Percentiles rank a stretch among this genome's conserved stretches.
Conservation (phyloP, 2,888 invertebrate genomes). For the Meandrusa payeni region DNA sequence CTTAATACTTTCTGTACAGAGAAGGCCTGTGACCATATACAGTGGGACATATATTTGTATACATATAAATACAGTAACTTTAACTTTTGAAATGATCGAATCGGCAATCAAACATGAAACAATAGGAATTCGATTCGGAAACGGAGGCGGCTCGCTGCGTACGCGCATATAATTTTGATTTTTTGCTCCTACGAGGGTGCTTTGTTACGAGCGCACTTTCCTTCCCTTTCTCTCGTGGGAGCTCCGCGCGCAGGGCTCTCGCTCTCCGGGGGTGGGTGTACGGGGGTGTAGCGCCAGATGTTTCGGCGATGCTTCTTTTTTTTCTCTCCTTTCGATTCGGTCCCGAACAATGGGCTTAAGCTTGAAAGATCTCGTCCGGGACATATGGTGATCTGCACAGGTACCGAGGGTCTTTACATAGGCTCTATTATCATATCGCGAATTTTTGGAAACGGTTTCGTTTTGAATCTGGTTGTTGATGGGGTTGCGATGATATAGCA, state of each 20-base stretch:
- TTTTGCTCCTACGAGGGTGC: slow-evolving; percentile 42
- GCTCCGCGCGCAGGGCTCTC: slow-evolving; percentile 33
- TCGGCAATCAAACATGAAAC: slow-evolving; percentile 23
- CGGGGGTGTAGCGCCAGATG: slow-evolving; percentile 59
- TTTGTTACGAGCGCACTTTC: slow-evolving; percentile 27
- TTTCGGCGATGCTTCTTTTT: slow-evolving; percentile 42
- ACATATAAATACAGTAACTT: no score
- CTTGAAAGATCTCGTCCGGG: slow-evolving; percentile 31
- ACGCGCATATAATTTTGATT: slow-evolving; percentile 47
- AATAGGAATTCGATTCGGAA: slow-evolving; percentile 45
- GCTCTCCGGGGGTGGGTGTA: slow-evolving; percentile 43
- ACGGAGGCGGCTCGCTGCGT: slow-evolving; percentile 49
- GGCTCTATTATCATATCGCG: slow-evolving; percentile 29
- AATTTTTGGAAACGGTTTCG: slow-evolving; percentile 19
- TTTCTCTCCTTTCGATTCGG: slow-evolving; percentile 44
- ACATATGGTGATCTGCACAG: slow-evolving; percentile 45
- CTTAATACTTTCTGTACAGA: no score
- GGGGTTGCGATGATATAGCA: slow-evolving; percentile 21
- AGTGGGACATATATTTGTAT: no score
- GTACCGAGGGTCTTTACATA: slow-evolving; percentile 32
- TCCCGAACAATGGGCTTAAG: slow-evolving; percentile 46
- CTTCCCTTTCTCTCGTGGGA: slow-evolving; percentile 28
- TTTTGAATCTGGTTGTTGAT: slow-evolving; percentile 1
- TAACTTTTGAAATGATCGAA: no score
- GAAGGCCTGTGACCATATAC: no score